Base-by-base conservation (phyloP, 2,113 vertebrate species). In the Ochotona curzoniae region DNA sequence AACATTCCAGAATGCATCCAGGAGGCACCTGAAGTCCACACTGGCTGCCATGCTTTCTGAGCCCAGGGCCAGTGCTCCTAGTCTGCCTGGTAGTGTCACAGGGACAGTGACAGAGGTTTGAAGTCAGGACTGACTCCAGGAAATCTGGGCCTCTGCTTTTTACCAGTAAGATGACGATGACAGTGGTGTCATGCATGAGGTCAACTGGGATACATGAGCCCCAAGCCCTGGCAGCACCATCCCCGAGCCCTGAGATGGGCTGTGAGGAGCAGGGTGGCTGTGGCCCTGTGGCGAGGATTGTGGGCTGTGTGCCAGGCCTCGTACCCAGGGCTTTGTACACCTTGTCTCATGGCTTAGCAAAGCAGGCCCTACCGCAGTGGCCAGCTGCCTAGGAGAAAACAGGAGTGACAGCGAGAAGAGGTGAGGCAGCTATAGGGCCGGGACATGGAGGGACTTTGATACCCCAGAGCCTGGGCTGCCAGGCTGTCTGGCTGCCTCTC, bases 101-200 rank as follows among this genome's bases (percentile, higher is more conserved):
- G 70, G 54, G 86, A 83, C 61, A 87, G 60, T 47, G 54, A 63
- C 67, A 63, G 76, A 90, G 54, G 69, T 88, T 95, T 84, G 61
- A 85, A 90, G 60, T 70, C 93, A 85, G 74, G 71, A 86, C 75
- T 70, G 71, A 91, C 81, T 79, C 38, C 57, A 83, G 80, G 70
- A 93, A 93, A 88, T 83, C 93, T 88, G 92, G 84, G 83, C 61
- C 64, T 86, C 95, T 92, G 70, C 8, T 89, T 8, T 8, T 61
- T 87, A 74, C 54, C 57, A 51, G 6, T 35, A 82, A 79, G 78
- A 44, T 18, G 10, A 15, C n/a, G 54, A 67, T 28, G n/a, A 64
- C 64, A 70, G 54, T 75, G 87, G 51, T 15, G 60, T 23, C 2
- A 30, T 64, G n/a, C 49, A 64, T 87, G 94, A 88, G 32, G 75